A percentile compares a stretch with the other conserved stretches of the same genome.
Conservation (phyloP, 2,888 invertebrate species). For the Pterostichus niger region DNA sequence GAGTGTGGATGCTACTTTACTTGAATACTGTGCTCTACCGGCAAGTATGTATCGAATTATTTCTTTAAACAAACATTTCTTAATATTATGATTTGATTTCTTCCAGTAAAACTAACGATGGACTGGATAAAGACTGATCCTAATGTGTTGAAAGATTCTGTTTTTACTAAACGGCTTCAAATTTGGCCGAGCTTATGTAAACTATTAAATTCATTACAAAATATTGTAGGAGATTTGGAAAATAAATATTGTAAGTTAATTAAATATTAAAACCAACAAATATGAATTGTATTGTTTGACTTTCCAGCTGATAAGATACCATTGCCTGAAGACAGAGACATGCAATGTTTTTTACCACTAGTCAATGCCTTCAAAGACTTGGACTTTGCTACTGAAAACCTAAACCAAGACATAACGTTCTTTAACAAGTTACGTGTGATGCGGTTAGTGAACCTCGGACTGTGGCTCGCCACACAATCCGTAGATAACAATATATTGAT, state of each 20-base stretch:
- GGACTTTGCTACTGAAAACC: slow-evolving; percentile 77
- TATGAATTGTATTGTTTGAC: slow-evolving; percentile 64
- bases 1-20: slow-evolving; percentile 81
- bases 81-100: slow-evolving; percentile 71
- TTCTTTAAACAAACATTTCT: no score
- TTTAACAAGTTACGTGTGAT: slow-evolving; percentile 78
- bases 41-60: slow-evolving; percentile 78
- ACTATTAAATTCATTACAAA: slow-evolving; percentile 84
- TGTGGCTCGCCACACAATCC: slow-evolving; percentile 77
- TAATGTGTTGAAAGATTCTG: slow-evolving; percentile 78
- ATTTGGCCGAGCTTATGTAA: slow-evolving; percentile 90
- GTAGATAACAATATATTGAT: slow-evolving; percentile 76
- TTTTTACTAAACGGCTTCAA: slow-evolving; percentile 82
- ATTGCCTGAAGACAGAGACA: slow-evolving; percentile 88
- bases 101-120: slow-evolving; percentile 86
- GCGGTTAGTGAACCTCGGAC: slow-evolving; percentile 78
- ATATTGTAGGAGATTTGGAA: slow-evolving; percentile 77
- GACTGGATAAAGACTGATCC: slow-evolving; percentile 84
- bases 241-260: slow-evolving; percentile 79
- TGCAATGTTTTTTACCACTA: slow-evolving; percentile 89
- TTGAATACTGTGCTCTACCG: slow-evolving; percentile 85
- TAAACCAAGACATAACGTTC: slow-evolving; percentile 75
- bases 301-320: slow-evolving; percentile 82
- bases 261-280: not conserved
- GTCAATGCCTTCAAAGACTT: slow-evolving; percentile 81